Conservation (phyloP, 2,797 vertebrate species). For the Clarias pachynema region DNA sequence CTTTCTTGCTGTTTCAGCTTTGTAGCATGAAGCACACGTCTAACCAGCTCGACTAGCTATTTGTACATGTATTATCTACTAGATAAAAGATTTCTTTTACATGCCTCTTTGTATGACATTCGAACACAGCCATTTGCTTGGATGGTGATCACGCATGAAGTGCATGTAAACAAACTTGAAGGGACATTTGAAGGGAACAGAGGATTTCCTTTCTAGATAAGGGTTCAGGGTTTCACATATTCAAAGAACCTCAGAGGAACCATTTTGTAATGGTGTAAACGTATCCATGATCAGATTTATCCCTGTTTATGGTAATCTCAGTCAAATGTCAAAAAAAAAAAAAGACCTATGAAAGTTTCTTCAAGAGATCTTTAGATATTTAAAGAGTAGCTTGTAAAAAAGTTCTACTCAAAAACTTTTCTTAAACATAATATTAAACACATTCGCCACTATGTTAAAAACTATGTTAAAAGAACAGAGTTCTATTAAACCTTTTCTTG, state of each 20-base stretch:
- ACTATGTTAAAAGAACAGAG: not conserved
- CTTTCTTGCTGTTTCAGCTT: not conserved
- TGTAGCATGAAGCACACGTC: not conserved
- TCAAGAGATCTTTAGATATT: not conserved
- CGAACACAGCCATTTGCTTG: not conserved
- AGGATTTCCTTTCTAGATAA: constrained; percentile 8
- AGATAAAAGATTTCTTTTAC: not conserved
- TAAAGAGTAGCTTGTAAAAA: not conserved
- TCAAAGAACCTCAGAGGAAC: not conserved
- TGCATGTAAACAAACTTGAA: not conserved
- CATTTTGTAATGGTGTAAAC: not conserved
- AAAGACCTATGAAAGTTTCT: not conserved
- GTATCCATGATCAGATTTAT: not conserved
- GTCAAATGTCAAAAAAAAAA: not conserved
- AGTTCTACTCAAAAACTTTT: not conserved
- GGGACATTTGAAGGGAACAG: not conserved
- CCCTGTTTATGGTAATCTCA: not conserved
- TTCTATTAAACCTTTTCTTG: not conserved
- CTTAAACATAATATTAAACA: not conserved
- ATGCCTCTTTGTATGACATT: not conserved
- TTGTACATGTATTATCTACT: not conserved
- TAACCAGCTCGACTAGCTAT: not conserved
- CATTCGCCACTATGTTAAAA: too few relatives aligned
- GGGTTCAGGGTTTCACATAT: not conserved
- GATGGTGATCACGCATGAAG: not conserved